Evolutionary conservation across 2,797 vertebrate genomes (phyloP).

Genomic region (Oreortyx pictus): DNA sequence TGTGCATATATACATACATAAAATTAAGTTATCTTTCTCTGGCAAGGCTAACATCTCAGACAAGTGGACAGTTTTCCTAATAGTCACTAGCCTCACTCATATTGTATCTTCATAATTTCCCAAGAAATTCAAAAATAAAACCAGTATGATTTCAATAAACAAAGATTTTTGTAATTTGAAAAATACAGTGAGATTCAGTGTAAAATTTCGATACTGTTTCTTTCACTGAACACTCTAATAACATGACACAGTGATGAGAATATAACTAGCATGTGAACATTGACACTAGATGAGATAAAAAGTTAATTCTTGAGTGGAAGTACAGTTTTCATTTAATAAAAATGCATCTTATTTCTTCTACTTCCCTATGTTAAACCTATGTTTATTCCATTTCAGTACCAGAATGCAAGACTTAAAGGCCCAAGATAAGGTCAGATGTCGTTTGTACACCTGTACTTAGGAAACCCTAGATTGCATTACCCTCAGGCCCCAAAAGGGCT

Average conservation of each 20-base stretch:
- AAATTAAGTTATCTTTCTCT: background rate
- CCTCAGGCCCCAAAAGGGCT: background rate
- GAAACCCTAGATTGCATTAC: background rate
- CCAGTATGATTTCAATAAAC: background rate
- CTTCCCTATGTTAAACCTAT: background rate
- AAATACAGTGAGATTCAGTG: background rate
- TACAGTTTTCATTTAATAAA: background rate
- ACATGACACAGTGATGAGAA: background rate
- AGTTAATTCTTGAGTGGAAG: background rate
- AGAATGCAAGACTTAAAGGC: background rate
- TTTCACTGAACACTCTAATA: background rate
- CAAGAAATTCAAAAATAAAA: background rate
- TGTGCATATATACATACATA: background rate
- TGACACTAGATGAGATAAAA: background rate
- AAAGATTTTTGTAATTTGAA: background rate
- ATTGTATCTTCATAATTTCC: background rate
- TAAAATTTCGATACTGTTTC: background rate
- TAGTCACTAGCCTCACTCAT: background rate
- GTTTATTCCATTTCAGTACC: background rate
- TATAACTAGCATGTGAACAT: background rate
- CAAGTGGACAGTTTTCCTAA: background rate
- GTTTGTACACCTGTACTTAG: background rate
- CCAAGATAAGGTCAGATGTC: background rate
- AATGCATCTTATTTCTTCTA: background rate
- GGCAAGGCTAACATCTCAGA: background rate